Conservation (phyloP, 2,888 invertebrate genomes). For the Cryptosula pallasiana region DNA sequence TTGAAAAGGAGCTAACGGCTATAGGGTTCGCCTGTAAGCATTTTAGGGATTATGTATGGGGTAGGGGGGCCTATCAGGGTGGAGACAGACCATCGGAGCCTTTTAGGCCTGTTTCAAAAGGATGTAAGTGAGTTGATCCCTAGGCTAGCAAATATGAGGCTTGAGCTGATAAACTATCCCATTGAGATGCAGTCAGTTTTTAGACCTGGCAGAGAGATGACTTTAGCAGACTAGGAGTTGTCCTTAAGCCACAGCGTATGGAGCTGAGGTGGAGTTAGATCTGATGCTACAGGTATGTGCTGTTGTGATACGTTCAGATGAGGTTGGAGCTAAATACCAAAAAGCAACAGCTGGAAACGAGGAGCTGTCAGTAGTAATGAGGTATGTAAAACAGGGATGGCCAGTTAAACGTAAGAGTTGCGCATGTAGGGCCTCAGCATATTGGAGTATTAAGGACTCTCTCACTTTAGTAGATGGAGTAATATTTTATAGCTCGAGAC, state of each 20-base stretch:
- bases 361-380: background rate
- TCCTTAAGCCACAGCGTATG: too few species aligned
- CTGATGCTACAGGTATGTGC: background rate
- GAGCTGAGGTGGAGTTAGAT: background rate
- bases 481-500: too few species aligned
- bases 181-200: background rate
- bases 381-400: background rate
- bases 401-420: background rate
- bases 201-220: background rate
- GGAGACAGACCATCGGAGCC: constrained; percentile 29
- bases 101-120: constrained; percentile 26
- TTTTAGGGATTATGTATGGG: constrained; percentile 29
- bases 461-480: too few species aligned
- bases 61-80: constrained; percentile 26
- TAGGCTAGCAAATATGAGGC: constrained; percentile 28
- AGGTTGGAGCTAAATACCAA: background rate
- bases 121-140: constrained; percentile 25
- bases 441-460: too few species aligned
- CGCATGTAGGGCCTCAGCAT: background rate
- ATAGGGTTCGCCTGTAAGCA: constrained; percentile 29
- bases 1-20: constrained; percentile 30
- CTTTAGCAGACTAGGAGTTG: background rate
- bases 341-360: background rate
- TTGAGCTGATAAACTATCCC: constrained; percentile 27
- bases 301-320: background rate